These are phyloP conservation scores for Acropora yongei DNA, from an alignment of 64 coral and sea anemone species.

Conservation along the genomic window DNA sequence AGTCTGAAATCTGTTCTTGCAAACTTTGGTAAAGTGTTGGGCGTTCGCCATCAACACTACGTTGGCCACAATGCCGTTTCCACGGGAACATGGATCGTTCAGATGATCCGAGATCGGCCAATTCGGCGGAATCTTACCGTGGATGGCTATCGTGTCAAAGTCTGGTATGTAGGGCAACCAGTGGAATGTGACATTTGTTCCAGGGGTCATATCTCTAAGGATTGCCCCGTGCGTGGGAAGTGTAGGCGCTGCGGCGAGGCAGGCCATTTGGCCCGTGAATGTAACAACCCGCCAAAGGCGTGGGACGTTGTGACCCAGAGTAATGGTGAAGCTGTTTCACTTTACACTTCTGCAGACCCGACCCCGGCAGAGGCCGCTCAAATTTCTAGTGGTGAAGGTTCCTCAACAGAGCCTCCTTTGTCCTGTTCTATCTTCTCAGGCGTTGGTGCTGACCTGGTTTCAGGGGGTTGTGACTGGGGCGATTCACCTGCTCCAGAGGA, in stretches of 20 bases:
- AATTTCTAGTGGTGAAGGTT: too few species aligned
- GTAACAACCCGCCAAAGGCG: not conserved
- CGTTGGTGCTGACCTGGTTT: too few species aligned
- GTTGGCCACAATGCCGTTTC: not conserved
- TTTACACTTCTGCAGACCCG: too few species aligned
- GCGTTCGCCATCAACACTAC: not conserved
- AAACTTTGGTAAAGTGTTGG: not conserved
- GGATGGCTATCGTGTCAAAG: not conserved
- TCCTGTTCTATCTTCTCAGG: too few species aligned
- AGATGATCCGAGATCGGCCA: accelerated
- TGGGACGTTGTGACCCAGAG: too few species aligned
- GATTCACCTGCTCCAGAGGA: too few species aligned
- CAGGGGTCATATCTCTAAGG: too few species aligned
- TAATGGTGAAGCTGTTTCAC: too few species aligned
- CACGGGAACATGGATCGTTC: not conserved
- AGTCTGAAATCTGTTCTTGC: not conserved
- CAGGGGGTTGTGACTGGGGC: too few species aligned
- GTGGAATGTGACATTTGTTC: not conserved
- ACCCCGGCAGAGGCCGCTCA: too few species aligned
- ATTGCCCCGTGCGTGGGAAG: not conserved
- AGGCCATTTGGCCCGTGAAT: not conserved
- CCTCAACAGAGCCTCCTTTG: too few species aligned
- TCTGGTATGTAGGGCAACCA: not conserved
- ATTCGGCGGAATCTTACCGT: not conserved
- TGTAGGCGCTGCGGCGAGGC: not conserved